Evolutionary conservation across 2,888 invertebrate species (phyloP).

Genomic region (Scrobipalpa costella): DNA sequence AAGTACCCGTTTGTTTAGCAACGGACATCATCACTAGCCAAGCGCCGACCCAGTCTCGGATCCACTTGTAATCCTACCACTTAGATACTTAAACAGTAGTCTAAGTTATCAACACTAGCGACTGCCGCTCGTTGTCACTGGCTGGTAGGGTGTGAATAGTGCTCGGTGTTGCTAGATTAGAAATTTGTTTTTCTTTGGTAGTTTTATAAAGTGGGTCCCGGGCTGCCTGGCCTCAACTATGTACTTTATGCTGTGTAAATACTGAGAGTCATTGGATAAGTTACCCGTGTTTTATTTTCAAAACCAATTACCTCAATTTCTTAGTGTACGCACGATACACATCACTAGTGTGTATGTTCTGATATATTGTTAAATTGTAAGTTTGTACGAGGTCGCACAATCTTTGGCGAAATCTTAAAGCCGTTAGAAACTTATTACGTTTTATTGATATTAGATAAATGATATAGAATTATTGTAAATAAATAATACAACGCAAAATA

Average conservation of each 20-base stretch:
- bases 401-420: slow-evolving; percentile 49
- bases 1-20: slow-evolving; percentile 10
- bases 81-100: background rate
- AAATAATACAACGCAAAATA: slow-evolving; percentile 48
- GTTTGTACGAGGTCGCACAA: slow-evolving; percentile 63
- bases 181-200: background rate
- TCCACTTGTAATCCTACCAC: background rate
- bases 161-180: slow-evolving; percentile 6
- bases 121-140: background rate
- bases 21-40: background rate
- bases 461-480: slow-evolving; percentile 66
- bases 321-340: slow-evolving; percentile 67
- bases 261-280: slow-evolving; percentile 77
- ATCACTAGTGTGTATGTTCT: slow-evolving; percentile 67
- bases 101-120: background rate
- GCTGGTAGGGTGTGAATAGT: background rate
- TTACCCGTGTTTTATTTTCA: slow-evolving; percentile 75
- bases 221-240: background rate
- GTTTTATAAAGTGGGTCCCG: slow-evolving; percentile 7
- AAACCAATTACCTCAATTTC: slow-evolving; percentile 81
- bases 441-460: slow-evolving; percentile 55
- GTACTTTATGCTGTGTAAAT: slow-evolving; percentile 58
- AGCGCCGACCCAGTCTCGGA: background rate
- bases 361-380: slow-evolving; percentile 69
- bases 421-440: slow-evolving; percentile 49